These are phyloP conservation scores for Diachrysia chrysitis DNA, from an alignment of 2,888 invertebrate species.

Conservation along the genomic window DNA sequence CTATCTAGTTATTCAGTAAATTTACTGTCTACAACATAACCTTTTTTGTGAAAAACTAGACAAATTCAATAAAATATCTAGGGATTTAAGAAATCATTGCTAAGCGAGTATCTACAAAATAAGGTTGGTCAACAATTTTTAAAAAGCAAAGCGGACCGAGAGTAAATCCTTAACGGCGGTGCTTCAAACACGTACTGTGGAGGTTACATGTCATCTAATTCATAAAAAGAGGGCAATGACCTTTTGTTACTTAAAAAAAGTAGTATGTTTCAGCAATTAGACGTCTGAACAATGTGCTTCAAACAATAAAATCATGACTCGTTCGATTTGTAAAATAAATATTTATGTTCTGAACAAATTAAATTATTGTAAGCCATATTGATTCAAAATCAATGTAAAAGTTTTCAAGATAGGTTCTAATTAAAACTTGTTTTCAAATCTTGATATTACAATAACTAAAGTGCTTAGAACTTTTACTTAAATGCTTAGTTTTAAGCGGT, in stretches of 20 bases:
- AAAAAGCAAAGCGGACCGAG: conserved; percentile 45
- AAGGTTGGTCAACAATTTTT: conserved; percentile 34
- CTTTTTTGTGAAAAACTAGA: neutral
- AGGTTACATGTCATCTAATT: conserved; percentile 40
- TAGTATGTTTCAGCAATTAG: neutral
- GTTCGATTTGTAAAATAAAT: neutral
- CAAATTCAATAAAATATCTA: neutral
- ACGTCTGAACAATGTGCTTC: neutral
- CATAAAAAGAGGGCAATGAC: conserved; percentile 27
- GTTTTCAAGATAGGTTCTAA: neutral
- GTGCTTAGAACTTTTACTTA: conserved; percentile 1
- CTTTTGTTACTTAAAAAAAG: conserved; percentile 25
- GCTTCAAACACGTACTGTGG: conserved; percentile 46
- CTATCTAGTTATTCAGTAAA: neutral
- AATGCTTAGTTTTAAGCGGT: neutral
- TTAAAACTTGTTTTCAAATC: conserved; percentile 2
- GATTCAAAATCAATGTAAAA: conserved; percentile 5
- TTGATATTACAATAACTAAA: neutral
- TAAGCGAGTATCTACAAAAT: conserved; percentile 17
- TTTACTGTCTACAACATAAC: neutral
- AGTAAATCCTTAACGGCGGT: conserved; percentile 36
- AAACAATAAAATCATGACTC: neutral
- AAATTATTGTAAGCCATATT: neutral
- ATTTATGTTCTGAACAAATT: neutral
- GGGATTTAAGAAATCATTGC: neutral